phyloP scores from a whole-genome alignment of 2,888 invertebrate genomes.

The Ochropleura leucogaster region DNA sequence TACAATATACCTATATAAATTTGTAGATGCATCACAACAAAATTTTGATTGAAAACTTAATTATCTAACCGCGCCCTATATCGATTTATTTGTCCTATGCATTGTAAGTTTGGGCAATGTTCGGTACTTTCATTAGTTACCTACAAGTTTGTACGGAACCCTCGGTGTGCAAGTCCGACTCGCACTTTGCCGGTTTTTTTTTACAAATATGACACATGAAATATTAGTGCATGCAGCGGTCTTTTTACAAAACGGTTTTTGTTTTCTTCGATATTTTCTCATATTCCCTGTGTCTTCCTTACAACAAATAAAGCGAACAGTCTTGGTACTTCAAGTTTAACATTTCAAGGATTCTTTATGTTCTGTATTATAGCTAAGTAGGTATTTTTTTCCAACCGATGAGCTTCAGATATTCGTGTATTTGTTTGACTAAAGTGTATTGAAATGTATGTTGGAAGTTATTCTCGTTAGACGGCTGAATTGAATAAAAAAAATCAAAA shows the following conservation, averaged over 20 bases:
- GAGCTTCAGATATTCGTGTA: slow-evolving; percentile 3
- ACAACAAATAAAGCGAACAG: slow-evolving; percentile 2
- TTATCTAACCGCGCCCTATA: too few species aligned
- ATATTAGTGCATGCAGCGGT: background rate
- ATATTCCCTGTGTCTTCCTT: background rate
- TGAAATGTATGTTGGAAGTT: slow-evolving; percentile 1
- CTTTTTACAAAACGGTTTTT: background rate
- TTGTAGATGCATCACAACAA: too few species aligned
- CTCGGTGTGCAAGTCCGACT: too few species aligned
- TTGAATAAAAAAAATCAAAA: too few species aligned
- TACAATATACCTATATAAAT: too few species aligned
- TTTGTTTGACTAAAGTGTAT: slow-evolving; percentile 2
- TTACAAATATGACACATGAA: background rate
- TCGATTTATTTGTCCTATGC: too few species aligned
- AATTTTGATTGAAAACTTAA: too few species aligned
- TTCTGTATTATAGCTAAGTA: slow-evolving; percentile 1
- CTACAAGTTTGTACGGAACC: too few species aligned
- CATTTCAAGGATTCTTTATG: slow-evolving; percentile 12
- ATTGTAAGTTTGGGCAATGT: too few species aligned
- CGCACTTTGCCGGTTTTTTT: too few species aligned
- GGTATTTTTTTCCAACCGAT: background rate
- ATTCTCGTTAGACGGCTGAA: too few species aligned
- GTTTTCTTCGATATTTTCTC: slow-evolving; percentile 13
- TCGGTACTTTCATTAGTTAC: too few species aligned
- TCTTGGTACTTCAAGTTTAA: slow-evolving; percentile 8